Evolutionary conservation across 1,140 invertebrate genomes (phyloP), one percentile per base, ranked within the genome.

Genomic region (Octopus bimaculoides): DNA sequence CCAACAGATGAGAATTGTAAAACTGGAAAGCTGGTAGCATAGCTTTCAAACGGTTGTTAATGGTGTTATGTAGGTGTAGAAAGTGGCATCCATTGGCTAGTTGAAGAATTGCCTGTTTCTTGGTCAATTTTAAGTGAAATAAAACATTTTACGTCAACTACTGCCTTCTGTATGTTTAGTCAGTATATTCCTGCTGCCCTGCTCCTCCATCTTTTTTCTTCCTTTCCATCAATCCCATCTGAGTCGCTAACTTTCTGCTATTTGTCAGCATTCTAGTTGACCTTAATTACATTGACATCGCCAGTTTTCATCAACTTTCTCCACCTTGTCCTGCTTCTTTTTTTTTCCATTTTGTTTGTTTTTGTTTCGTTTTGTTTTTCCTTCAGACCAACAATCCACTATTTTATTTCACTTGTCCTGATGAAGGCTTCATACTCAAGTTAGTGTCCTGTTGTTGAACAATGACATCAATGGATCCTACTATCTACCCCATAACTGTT

Each of bases 91-190:
- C 52, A 41, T 75, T 75, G 74, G 52, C 41, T 75, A 75, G 74
- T 75, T 71, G 66, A 20, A 75, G 52, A 75, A 53, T 52, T 52
- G 52, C 74, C 74, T 75, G 26, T 75, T 75, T 75, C 74, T 75
- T 75, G 74, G 74, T 75, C 74, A 75, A 75, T 53, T 75, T 75
- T 53, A 53, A 75, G 74, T 75, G 74, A 75, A 75, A 75, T 75
- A 75, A 75, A 75, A 75, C 74, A 75, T 75, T 75, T 75, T 75
- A 75, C 26, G 74, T 75, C 74, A 52, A 75, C 74, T 75, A 53
- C 52, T 75, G 74, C 66, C 66, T 71, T 71, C 66, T 14, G 9
- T 41, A 71, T 71, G 66, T 61, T 12, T 61, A 61, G 17, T 71
- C 26, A 71, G 66, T 71, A 14, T 14, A 17, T 71, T 5, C 26